Percentiles rank a stretch among this genome's conserved stretches.
Evolutionary conservation across 2,797 vertebrate genomes (phyloP).

Genomic region (Phyllotis vaccarum): DNA sequence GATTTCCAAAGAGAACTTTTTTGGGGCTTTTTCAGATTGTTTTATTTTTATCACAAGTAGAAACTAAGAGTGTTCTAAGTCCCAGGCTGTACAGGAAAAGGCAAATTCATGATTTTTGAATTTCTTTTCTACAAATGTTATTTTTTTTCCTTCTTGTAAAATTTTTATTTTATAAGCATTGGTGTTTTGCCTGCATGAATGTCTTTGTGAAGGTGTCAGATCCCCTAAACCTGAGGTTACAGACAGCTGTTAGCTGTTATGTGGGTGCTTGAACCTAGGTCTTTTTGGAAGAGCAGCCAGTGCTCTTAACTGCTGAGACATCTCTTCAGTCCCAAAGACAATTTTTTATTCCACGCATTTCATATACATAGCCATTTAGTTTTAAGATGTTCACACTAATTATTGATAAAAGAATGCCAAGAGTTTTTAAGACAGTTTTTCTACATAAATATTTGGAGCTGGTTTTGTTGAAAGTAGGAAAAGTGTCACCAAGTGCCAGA

Average conservation of each 20-base stretch:
- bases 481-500: background rate
- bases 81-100: background rate
- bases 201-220: background rate
- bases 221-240: background rate
- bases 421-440: background rate
- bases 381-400: background rate
- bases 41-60: background rate
- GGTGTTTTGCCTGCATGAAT: background rate
- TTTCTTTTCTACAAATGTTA: background rate
- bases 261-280: background rate
- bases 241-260: background rate
- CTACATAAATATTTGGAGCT: background rate
- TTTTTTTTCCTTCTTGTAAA: background rate
- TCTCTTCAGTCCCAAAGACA: background rate
- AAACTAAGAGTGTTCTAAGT: background rate
- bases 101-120: background rate
- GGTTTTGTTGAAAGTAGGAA: background rate
- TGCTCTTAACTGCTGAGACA: background rate
- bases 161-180: background rate
- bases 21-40: background rate
- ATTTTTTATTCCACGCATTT: background rate
- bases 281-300: background rate
- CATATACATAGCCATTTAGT: background rate
- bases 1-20: conserved; percentile 4
- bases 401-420: conserved; percentile 25